phyloP scores from a whole-genome alignment of 2,888 invertebrate genomes.

The Leucophenga montana region DNA sequence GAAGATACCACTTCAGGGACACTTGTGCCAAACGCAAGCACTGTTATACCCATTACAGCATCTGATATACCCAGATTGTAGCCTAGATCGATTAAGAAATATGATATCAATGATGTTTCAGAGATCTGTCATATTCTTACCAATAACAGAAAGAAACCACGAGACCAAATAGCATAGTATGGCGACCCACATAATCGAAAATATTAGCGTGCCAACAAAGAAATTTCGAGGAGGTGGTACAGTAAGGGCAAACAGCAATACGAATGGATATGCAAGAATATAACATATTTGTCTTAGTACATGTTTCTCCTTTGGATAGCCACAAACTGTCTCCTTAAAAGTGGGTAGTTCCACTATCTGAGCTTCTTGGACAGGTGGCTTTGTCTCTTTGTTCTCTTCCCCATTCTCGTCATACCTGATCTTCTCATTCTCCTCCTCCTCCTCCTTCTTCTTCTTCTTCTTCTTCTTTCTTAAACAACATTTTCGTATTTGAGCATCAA shows the following conservation, averaged over 20 bases:
- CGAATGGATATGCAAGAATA: not conserved
- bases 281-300: not conserved
- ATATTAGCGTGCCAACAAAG: not conserved
- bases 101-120: not conserved
- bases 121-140: not conserved
- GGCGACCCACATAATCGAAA: not conserved
- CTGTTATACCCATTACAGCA: not conserved
- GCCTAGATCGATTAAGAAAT: not conserved
- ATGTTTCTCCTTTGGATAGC: not conserved
- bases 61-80: slow-evolving; percentile 66
- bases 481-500: not conserved
- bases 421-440: no score
- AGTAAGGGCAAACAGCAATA: not conserved
- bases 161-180: slow-evolving; percentile 8
- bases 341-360: not conserved
- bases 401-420: no score
- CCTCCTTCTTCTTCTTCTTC: no score
- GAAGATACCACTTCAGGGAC: slow-evolving; percentile 74
- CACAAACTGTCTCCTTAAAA: not conserved
- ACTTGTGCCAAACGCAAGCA: slow-evolving; percentile 9
- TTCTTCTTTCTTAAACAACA: not conserved
- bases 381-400: no score
- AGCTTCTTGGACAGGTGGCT: no score
- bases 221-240: not conserved
- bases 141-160: slow-evolving; percentile 71